A percentile compares a stretch with the other conserved stretches of the same genome.
Evolutionary conservation across 1,140 invertebrate species (phyloP).

Genomic region (Ceratina calcarata): DNA sequence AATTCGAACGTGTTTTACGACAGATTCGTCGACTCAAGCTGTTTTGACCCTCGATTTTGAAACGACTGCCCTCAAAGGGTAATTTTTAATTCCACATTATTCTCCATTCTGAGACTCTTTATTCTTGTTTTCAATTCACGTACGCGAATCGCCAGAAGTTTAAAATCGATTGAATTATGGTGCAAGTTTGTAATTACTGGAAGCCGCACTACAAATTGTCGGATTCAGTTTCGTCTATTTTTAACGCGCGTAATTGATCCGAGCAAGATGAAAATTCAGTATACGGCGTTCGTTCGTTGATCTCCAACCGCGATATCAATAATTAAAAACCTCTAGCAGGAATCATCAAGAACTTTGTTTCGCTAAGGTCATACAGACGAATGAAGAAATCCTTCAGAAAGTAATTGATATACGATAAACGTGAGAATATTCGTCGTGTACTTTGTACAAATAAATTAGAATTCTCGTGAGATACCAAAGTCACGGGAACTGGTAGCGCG

Average conservation of each 20-base stretch:
- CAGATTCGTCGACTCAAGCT: background rate
- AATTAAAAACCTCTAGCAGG: too few species aligned
- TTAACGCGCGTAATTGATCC: conserved; percentile 39
- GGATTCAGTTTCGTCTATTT: conserved; percentile 42
- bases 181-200: conserved; percentile 35
- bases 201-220: conserved; percentile 30
- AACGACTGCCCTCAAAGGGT: too few species aligned
- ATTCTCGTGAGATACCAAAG: background rate
- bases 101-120: background rate
- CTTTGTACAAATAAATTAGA: too few species aligned
- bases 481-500: background rate
- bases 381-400: too few species aligned
- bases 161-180: conserved; percentile 4
- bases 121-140: background rate
- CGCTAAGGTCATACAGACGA: too few species aligned
- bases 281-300: background rate
- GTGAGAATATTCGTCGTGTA: too few species aligned
- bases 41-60: background rate
- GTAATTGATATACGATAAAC: too few species aligned
- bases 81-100: background rate
- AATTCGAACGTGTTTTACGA: background rate
- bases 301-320: too few species aligned
- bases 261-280: background rate
- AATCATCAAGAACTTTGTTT: too few species aligned
- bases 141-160: background rate